phyloP scores from a whole-genome alignment of 2,113 vertebrate species.

The Clinocottus analis region DNA sequence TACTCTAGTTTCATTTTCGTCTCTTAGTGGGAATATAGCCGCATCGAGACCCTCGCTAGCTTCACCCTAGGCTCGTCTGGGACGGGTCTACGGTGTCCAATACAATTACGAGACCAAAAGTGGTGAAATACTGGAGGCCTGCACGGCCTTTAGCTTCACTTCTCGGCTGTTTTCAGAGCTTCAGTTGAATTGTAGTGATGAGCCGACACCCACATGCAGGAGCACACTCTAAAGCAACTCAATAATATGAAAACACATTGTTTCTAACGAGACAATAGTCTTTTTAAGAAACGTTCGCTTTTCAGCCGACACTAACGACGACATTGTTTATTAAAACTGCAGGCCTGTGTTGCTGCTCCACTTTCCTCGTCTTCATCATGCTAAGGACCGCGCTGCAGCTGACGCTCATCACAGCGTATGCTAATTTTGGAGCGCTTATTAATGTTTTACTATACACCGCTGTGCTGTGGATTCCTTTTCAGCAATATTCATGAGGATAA shows the following conservation, averaged over 20 bases:
- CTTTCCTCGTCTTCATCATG: constrained; percentile 24
- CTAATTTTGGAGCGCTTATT: constrained; percentile 18
- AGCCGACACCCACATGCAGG: background rate
- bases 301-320: background rate
- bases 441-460: constrained; percentile 49
- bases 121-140: background rate
- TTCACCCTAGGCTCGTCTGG: background rate
- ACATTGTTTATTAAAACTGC: background rate
- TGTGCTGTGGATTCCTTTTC: constrained; percentile 14
- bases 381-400: background rate
- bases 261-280: background rate
- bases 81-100: background rate
- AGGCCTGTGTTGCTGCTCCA: background rate
- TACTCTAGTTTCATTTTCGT: background rate
- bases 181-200: background rate
- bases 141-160: background rate
- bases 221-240: background rate
- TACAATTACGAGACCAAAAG: background rate
- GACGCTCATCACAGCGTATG: constrained; percentile 1
- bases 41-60: background rate
- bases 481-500: constrained; percentile 33
- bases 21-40: background rate
- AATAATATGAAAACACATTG: background rate
- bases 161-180: background rate
- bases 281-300: background rate